phyloP scores from a whole-genome alignment of 2,888 invertebrate genomes.

The Fragum whitleyi region DNA sequence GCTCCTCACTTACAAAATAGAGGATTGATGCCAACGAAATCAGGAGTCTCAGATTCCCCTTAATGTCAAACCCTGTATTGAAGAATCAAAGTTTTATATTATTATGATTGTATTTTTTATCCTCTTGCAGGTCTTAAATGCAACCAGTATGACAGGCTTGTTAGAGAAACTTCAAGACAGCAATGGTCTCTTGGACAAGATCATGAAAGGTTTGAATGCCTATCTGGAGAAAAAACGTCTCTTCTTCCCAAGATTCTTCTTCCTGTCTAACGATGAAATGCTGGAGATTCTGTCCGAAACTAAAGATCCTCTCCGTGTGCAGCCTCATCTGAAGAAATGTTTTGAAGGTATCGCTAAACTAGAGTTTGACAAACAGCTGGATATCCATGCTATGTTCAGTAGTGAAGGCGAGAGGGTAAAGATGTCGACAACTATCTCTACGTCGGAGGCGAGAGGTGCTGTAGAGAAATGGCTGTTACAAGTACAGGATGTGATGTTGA shows the following conservation, averaged over 20 bases:
- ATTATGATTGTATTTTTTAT: no score
- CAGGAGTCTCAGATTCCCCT: no score
- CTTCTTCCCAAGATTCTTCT: conserved; percentile 86
- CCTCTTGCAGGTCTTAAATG: conserved; percentile 81
- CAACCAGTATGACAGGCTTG: conserved; percentile 82
- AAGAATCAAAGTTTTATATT: no score
- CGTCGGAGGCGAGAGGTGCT: conserved; percentile 91
- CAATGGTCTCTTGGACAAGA: conserved; percentile 84
- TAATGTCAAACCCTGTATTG: no score
- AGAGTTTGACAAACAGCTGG: conserved; percentile 94
- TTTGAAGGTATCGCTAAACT: conserved; percentile 92
- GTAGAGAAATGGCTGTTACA: conserved; percentile 94
- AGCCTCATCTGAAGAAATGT: conserved; percentile 85
- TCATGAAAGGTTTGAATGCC: conserved; percentile 85
- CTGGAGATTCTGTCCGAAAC: conserved; percentile 85
- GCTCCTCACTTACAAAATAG: no score
- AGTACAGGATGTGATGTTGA: conserved; percentile 93
- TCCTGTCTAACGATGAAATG: conserved; percentile 86
- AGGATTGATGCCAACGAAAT: no score
- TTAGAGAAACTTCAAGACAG: conserved; percentile 84
- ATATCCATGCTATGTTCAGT: conserved; percentile 95
- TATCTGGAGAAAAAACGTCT: conserved; percentile 85
- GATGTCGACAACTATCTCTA: conserved; percentile 91
- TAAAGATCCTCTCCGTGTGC: conserved; percentile 85
- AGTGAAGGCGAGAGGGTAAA: conserved; percentile 90